These are phyloP conservation scores for Fundulus diaphanus DNA, from an alignment of 2,797 vertebrate species.

Conservation along the genomic window DNA sequence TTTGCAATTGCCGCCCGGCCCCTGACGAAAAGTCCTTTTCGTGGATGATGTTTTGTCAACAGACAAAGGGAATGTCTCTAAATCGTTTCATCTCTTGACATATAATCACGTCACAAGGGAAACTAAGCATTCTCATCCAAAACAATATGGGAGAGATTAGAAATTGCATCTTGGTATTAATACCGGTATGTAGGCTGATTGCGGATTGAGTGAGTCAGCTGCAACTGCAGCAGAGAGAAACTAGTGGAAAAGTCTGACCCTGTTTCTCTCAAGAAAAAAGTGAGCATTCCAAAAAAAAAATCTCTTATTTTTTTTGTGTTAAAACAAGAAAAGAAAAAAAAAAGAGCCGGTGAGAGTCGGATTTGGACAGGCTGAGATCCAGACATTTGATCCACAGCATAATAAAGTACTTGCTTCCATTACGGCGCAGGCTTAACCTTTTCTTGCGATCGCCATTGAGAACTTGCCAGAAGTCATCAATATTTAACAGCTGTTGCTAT, in stretches of 20 bases:
- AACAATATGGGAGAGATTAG: conserved; percentile 52
- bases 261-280: conserved; percentile 41
- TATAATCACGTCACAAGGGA: conserved; percentile 50
- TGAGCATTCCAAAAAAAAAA: conserved; percentile 18
- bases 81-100: conserved; percentile 34
- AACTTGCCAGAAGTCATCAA: conserved; percentile 88
- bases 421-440: conserved; percentile 90
- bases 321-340: conserved; percentile 66
- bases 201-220: conserved; percentile 15
- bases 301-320: conserved; percentile 36
- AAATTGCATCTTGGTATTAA: conserved; percentile 29
- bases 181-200: conserved; percentile 30
- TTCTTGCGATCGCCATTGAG: conserved; percentile 83
- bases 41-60: conserved; percentile 42
- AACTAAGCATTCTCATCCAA: conserved; percentile 40
- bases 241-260: conserved; percentile 20
- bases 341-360: conserved; percentile 37
- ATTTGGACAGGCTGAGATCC: conserved; percentile 61
- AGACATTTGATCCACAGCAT: conserved; percentile 87
- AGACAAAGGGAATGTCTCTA: conserved; percentile 39
- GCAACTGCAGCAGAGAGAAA: conserved; percentile 4
- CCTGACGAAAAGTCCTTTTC: conserved; percentile 42
- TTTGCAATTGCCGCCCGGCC: conserved; percentile 43
- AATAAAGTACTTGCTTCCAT: conserved; percentile 92
- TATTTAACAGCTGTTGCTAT: conserved; percentile 99